Base-by-base conservation (phyloP, 2,888 invertebrate species). In the Erebia ligea region DNA sequence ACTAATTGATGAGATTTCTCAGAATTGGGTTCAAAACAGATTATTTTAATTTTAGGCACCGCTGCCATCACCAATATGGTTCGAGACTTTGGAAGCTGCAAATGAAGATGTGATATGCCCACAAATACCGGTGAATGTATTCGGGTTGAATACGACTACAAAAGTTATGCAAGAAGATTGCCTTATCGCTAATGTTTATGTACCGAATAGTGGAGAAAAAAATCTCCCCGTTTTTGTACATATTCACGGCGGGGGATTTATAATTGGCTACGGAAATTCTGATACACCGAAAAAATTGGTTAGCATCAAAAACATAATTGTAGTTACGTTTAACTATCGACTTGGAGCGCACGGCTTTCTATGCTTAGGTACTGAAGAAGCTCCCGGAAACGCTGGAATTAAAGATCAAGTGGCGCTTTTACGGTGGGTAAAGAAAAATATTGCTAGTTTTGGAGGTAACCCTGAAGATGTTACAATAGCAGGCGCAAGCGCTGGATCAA, bases 181-280 rank as follows among this genome's bases (percentile, higher is more conserved):
- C 66, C 77, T 82, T 0, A 72, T 81, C 13, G 78, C 78, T 8
- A 81, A 79, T 45, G 62, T 82, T 79, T 80, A 73, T 67, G 78
- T 79, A 0, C 82, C 82, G 6, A 73, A 78, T n/a, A 80, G 76
- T 8, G 59, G 73, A 15, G 70, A 76, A 45, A 73, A 69, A 0
- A 74, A 75, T 58, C 62, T 80, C 6, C 86, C 92, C 2, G 92
- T 93, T 1, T 75, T 91, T 52, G 86, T 92, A 15, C 80, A 83
- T 62, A 79, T 93, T 1, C 93, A 93, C 66, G 92, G 92, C 21
- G 93, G 93, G 4, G 89, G 82, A 3, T 92, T 84, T 72, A 80
- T 87, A 75, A 58, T 80, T 1, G 91, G 91, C 8, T 79, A 72
- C 42, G 87, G 89, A 4, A 78, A 84, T 68, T 69, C 67, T 17